phyloP scores from a whole-genome alignment of 2,797 vertebrate genomes.

The Sardinella longiceps region DNA sequence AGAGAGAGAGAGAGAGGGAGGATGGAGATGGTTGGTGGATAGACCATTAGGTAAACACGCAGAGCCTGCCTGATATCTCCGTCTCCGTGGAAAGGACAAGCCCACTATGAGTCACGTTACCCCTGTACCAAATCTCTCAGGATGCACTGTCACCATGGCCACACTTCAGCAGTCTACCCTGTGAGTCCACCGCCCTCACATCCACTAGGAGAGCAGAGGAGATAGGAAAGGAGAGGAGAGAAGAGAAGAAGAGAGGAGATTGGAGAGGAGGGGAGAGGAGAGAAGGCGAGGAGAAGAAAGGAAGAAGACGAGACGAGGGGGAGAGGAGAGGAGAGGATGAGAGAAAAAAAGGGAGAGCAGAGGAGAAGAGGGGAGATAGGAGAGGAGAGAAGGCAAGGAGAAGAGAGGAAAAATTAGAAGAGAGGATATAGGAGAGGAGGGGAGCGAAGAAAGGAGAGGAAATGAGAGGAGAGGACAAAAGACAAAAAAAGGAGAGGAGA shows the following conservation, averaged over 20 bases:
- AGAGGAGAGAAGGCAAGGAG: too few species aligned
- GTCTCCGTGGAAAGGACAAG: constrained; percentile 57
- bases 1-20: neutral
- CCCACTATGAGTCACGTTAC: constrained; percentile 57
- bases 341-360: neutral
- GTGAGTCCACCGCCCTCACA: constrained; percentile 64
- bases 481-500: too few species aligned
- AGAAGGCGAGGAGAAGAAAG: neutral
- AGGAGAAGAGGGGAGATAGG: too few species aligned
- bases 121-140: constrained; percentile 48
- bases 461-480: too few species aligned
- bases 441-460: too few species aligned
- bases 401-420: too few species aligned
- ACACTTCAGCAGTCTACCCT: constrained; percentile 59
- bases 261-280: neutral
- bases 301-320: neutral
- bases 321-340: neutral
- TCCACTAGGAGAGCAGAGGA: constrained; percentile 46
- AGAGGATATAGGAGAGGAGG: too few species aligned
- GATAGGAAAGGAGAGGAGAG: too few species aligned
- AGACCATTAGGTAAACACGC: neutral
- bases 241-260: too few species aligned
- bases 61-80: constrained; percentile 21
- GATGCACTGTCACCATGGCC: constrained; percentile 64
- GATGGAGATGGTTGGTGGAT: neutral